Base-by-base conservation (phyloP, 35 echinoderm and acorn worm species). In the Apostichopus californicus region DNA sequence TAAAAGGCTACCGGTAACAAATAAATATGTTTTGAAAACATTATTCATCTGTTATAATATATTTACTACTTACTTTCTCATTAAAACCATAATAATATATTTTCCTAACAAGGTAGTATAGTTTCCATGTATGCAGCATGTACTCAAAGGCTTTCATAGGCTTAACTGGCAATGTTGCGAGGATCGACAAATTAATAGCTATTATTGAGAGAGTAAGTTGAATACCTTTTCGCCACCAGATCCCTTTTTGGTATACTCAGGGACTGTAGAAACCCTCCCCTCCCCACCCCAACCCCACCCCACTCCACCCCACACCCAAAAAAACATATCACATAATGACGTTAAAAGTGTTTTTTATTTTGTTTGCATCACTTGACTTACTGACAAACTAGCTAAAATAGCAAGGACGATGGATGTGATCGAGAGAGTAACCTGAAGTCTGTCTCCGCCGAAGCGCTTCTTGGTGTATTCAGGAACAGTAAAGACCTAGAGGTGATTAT, bases 401-500 rank as follows among this genome's bases (percentile, higher is more conserved):
- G 86, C 91, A 20, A 94, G 91, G n/a, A 98, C 70, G 1, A 98
- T 90, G 6, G 93, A 61, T 8, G 91, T 88, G 1, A 96, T 86
- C 25, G 97, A 89, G 24, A 98, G 86, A 77, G 78, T 92, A 8
- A 96, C 17, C 46, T 93, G 90, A 4, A 98, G 81, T 54, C 97
- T 64, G 17, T 94, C 82, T 13, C 97, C 94, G 52, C 97, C 97
- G 73, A 96, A 98, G 12, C 97, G 94, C 81, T 91, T 96, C 77
- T 94, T 94, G 14, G 95, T 87, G 82, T 98, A 98, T 57, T 98
- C 95, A 12, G 97, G 95, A 61, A 96, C 92, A 34, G 97, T 98
- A 54, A 55, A 96, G 0, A 96, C 93, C 96, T 98, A 34, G 2
- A 75, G 24, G 71, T 46, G 34, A 46, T 46, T 46, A 46, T 3